Conservation (phyloP, 2,797 vertebrate species). For the Morelia viridis region DNA sequence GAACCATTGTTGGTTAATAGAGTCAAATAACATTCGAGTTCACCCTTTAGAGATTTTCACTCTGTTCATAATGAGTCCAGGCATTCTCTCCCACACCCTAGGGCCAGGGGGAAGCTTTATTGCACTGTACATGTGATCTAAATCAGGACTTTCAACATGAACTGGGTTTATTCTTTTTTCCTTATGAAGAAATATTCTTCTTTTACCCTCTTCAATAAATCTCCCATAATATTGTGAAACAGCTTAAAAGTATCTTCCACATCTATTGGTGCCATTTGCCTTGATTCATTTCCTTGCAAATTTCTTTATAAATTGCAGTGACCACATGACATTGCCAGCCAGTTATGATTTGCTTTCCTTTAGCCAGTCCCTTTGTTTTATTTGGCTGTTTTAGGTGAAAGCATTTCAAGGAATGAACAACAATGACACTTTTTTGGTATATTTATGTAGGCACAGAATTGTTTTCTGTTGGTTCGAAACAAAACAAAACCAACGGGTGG, state of each 20-base stretch:
- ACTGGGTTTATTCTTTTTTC: background rate
- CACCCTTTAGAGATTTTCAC: background rate
- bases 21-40: background rate
- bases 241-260: background rate
- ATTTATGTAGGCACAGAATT: background rate
- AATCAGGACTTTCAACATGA: background rate
- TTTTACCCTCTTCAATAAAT: background rate
- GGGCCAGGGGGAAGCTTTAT: background rate
- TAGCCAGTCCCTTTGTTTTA: conserved; percentile 12
- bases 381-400: background rate
- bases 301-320: conserved; percentile 8
- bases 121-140: background rate
- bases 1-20: background rate
- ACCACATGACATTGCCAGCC: background rate
- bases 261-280: background rate
- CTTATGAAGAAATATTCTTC: background rate
- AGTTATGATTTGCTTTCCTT: conserved; percentile 14
- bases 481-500: background rate
- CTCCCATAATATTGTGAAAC: background rate
- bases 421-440: background rate
- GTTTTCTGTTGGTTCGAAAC: background rate
- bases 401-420: background rate
- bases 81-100: background rate
- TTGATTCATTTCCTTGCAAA: conserved; percentile 13
- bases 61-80: background rate